phyloP scores from a whole-genome alignment of 2,797 vertebrate genomes.

The Enteromius mattozi region DNA sequence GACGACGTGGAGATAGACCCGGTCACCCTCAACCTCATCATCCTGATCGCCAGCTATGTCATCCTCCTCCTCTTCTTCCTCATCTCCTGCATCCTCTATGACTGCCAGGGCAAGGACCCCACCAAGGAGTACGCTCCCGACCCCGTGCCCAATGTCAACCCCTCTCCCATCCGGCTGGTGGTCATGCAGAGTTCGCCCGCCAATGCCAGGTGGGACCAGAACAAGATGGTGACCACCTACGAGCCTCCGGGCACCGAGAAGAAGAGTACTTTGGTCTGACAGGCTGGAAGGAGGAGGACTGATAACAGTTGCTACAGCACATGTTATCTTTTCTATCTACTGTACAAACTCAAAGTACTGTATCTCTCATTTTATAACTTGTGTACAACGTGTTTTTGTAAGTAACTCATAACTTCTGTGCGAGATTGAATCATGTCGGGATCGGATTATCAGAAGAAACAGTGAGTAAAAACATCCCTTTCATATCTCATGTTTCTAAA shows the following conservation, averaged over 20 bases:
- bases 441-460: conserved; percentile 64
- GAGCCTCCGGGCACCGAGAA: conserved; percentile 72
- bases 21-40: conserved; percentile 95
- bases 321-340: conserved; percentile 39
- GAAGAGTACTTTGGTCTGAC: conserved; percentile 82
- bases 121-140: conserved; percentile 89
- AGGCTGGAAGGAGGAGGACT: background rate
- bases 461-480: conserved; percentile 62
- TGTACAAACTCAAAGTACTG: conserved; percentile 25
- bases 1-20: conserved; percentile 92
- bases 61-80: conserved; percentile 96
- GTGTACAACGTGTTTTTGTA: conserved; percentile 50
- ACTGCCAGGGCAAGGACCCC: conserved; percentile 95
- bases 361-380: background rate
- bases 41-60: conserved; percentile 92
- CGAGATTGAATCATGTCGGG: conserved; percentile 58
- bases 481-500: background rate
- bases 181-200: conserved; percentile 86
- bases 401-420: conserved; percentile 8
- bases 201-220: conserved; percentile 70
- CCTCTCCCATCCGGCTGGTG: conserved; percentile 86
- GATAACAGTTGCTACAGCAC: conserved; percentile 31
- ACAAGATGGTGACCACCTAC: conserved; percentile 74
- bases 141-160: conserved; percentile 74
- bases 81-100: conserved; percentile 94